A percentile compares a stretch with the other conserved stretches of the same genome.
phyloP scores from a whole-genome alignment of 2,113 vertebrate genomes.

The Vireo altiloquus region DNA sequence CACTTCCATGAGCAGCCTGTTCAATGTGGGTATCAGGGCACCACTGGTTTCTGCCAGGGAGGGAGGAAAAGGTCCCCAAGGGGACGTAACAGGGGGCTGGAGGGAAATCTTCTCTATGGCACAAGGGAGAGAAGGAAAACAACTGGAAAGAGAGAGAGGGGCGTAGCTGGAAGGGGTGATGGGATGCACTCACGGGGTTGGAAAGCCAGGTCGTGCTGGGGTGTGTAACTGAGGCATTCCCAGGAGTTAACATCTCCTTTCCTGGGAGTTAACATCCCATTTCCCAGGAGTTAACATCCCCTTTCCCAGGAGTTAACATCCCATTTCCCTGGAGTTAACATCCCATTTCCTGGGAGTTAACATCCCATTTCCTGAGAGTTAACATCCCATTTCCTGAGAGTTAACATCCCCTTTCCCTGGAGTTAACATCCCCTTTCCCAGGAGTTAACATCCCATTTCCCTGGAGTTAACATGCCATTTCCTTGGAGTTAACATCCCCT shows the following conservation, averaged over 20 bases:
- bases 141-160: no score
- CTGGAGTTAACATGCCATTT: no score
- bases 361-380: no score
- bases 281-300: not conserved
- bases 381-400: no score
- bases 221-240: not conserved
- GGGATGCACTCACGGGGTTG: accelerated
- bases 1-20: not conserved
- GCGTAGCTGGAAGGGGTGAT: no score
- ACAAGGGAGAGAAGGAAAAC: not conserved
- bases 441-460: no score
- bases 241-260: not conserved
- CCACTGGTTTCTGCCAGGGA: not conserved
- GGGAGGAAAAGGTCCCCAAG: not conserved
- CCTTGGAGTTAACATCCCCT: no score
- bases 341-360: not conserved
- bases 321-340: not conserved
- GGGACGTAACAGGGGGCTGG: not conserved
- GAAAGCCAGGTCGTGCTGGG: accelerated
- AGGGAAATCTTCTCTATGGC: not conserved
- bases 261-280: not conserved
- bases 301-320: not conserved
- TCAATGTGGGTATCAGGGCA: not conserved
- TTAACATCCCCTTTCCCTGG: no score
- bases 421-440: not conserved